These are phyloP conservation scores for Ramphastos sulfuratus DNA, from an alignment of 2,113 vertebrate genomes.

Conservation along the genomic window DNA sequence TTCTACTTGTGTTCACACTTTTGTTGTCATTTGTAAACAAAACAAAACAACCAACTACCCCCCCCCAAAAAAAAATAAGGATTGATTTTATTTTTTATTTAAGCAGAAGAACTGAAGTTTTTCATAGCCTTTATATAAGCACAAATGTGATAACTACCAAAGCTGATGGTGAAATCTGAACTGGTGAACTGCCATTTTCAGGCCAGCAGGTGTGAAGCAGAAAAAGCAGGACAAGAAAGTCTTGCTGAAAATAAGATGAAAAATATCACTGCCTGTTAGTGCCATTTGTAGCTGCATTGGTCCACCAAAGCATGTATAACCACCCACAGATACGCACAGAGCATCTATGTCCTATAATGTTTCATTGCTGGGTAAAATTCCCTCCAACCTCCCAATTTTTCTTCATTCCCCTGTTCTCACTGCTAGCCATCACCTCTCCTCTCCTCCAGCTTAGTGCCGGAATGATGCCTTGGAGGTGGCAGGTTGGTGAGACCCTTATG, in stretches of 20 bases:
- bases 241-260: neutral
- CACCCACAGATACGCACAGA: neutral
- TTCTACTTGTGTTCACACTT: slow-evolving; percentile 7
- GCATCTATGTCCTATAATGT: neutral
- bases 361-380: neutral
- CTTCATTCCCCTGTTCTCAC: neutral
- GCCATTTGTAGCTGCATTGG: neutral
- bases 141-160: neutral
- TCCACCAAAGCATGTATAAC: neutral
- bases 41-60: neutral
- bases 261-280: neutral
- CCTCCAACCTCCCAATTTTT: neutral
- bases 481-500: neutral
- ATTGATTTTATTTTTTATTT: slow-evolving; percentile 14
- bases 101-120: neutral
- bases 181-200: neutral
- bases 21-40: neutral
- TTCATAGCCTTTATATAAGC: neutral
- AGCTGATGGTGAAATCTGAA: neutral
- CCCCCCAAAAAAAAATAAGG: neutral
- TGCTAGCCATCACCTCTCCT: neutral
- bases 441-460: neutral
- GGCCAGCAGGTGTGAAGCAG: neutral
- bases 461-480: neutral
- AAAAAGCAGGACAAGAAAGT: neutral